Conservation (phyloP, 2,888 invertebrate genomes). For the Lochmaea capreae region DNA sequence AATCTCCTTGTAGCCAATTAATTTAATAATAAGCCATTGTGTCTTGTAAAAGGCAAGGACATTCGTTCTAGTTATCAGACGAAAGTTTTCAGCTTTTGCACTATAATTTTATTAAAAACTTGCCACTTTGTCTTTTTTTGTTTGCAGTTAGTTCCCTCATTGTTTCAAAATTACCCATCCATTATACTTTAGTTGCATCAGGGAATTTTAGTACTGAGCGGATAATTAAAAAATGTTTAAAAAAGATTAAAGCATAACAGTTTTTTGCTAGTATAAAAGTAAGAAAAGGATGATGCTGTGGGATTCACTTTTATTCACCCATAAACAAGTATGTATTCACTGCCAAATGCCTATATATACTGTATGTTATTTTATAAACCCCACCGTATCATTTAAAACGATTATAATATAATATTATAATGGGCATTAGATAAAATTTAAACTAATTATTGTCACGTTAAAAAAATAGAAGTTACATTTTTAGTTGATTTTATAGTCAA, state of each 20-base stretch:
- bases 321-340: background rate
- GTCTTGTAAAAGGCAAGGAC: background rate
- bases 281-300: slow-evolving; percentile 3
- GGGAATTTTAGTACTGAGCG: slow-evolving; percentile 29
- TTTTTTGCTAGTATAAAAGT: slow-evolving; percentile 11
- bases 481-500: too few species aligned
- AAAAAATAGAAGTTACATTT: too few species aligned
- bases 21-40: background rate
- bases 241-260: slow-evolving; percentile 32
- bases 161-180: slow-evolving; percentile 15
- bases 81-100: background rate
- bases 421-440: too few species aligned
- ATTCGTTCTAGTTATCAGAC: background rate
- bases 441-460: too few species aligned
- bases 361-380: background rate
- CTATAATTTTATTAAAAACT: background rate
- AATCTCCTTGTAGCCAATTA: background rate
- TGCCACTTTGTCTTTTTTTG: slow-evolving; percentile 1
- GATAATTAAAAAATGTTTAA: slow-evolving; percentile 43
- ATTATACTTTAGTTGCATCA: slow-evolving; percentile 22
- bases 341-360: background rate
- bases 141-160: slow-evolving; percentile 9
- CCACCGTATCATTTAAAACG: too few species aligned
- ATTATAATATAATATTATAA: too few species aligned
- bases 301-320: slow-evolving; percentile 13